Percentiles rank a stretch among this genome's conserved stretches.
Conservation (phyloP, 2,797 vertebrate species). For the Lepus townsendii region DNA sequence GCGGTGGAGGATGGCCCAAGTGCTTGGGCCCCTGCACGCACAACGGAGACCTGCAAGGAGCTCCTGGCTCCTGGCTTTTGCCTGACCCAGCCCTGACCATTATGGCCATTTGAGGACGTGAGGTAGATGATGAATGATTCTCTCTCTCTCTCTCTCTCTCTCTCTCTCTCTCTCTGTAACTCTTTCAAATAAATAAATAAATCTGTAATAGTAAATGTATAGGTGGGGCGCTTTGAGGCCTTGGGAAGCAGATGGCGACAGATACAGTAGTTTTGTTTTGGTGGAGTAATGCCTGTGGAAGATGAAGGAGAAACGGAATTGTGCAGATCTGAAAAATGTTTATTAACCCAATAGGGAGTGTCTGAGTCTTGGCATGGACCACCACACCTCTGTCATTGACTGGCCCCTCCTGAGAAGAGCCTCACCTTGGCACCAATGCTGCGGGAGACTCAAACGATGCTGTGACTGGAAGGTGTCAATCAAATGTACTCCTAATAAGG, state of each 20-base stretch:
- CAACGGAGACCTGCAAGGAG: no score
- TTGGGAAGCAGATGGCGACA: neutral
- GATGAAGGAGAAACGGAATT: neutral
- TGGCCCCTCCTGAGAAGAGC: neutral
- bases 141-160: no score
- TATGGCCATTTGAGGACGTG: no score
- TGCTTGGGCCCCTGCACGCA: no score
- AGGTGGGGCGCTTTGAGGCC: no score
- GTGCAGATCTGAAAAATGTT: neutral
- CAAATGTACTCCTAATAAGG: neutral
- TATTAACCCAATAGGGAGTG: neutral
- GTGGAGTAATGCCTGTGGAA: neutral
- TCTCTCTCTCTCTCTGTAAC: no score
- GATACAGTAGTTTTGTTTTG: neutral
- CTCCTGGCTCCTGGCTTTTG: no score
- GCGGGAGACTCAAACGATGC: neutral
- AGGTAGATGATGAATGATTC: no score
- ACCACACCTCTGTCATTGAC: neutral
- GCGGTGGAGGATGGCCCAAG: no score
- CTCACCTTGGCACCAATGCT: neutral
- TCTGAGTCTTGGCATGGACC: neutral
- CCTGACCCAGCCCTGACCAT: no score
- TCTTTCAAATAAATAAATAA: no score
- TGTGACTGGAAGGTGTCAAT: neutral
- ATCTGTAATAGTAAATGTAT: no score